Base-by-base conservation (phyloP, 2,113 vertebrate species). In the Chionis minor region DNA sequence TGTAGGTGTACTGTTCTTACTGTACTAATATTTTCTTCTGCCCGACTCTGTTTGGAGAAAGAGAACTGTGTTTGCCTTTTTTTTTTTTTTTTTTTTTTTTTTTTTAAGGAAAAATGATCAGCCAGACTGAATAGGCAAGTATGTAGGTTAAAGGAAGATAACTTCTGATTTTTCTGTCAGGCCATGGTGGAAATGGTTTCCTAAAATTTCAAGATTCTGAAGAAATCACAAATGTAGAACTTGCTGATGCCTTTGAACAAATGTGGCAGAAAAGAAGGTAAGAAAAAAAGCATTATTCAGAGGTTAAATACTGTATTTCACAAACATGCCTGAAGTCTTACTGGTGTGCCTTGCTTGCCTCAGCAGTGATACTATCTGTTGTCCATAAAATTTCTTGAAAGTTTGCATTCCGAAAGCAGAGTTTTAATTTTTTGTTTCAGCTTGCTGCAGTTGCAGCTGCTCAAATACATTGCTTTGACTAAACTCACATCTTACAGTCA, bases 201-300 rank as follows among this genome's bases (percentile, higher is more conserved):
- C 97, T 99, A 94, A 99, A 99, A 98, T 99, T 99, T 98, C 99
- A 99, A 96, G 99, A 99, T 98, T 99, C 99, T 27, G 99, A 99
- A 98, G 99, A 99, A 98, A 99, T 99, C 78, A 99, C 99, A 89
- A 99, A 99, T 69, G 99, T 99, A 95, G 99, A 99, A 86, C 98
- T 99, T 94, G 99, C 99, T 8, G 99, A 99, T 90, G 99, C 99
- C 27, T 99, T 99, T 97, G 99, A 99, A 96, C 99, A 99, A 97
- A 99, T 99, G 99, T 99, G 99, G 99, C 99, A 99, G 97, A 99
- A 99, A 97, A 99, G 99, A 97, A 98, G 99, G 99, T 99, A 96
- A 97, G 90, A 94, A 89, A 44, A 44, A 75, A 55, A 77, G 8
- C 12, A 9, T 79, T 79, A 22, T 56, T 52, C 70, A 45, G 24